phyloP scores from a whole-genome alignment of 2,888 invertebrate species.

The Selenia dentaria region DNA sequence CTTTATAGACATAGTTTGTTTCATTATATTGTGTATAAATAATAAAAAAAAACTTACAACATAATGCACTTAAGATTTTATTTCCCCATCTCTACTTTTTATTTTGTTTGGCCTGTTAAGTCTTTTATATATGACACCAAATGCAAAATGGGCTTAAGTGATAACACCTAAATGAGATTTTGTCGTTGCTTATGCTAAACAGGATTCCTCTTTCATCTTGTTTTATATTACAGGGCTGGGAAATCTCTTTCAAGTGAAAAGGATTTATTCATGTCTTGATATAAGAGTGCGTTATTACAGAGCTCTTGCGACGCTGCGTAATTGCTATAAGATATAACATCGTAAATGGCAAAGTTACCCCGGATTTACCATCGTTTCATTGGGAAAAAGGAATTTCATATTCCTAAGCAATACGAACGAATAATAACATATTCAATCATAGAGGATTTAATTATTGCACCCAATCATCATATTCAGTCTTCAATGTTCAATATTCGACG shows the following conservation, averaged over 20 bases:
- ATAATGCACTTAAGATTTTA: too few species aligned
- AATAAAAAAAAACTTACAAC: too few species aligned
- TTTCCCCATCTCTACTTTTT: too few species aligned
- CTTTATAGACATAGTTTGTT: too few species aligned
- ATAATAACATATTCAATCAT: neutral
- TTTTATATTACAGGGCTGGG: constrained; percentile 57
- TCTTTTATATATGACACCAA: constrained; percentile 44
- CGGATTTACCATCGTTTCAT: constrained; percentile 17
- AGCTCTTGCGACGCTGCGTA: constrained; percentile 25
- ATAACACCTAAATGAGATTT: constrained; percentile 42
- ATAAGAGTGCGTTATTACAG: constrained; percentile 30
- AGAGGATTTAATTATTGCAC: too few species aligned
- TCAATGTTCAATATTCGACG: too few species aligned
- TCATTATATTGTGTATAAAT: too few species aligned
- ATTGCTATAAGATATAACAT: constrained; percentile 26
- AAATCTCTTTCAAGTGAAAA: constrained; percentile 39
- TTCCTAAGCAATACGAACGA: neutral
- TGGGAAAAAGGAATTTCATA: constrained; percentile 8
- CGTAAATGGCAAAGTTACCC: constrained; percentile 15
- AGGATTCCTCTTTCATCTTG: constrained; percentile 63
- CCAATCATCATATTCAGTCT: too few species aligned
- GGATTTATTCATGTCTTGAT: constrained; percentile 41
- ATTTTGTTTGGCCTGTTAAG: constrained; percentile 22
- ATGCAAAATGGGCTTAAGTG: constrained; percentile 48
- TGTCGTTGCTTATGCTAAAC: constrained; percentile 61